A percentile compares a stretch with the other conserved stretches of the same genome.
Evolutionary conservation across 2,797 vertebrate species (phyloP).

Genomic region (Telmatherina bonti): DNA sequence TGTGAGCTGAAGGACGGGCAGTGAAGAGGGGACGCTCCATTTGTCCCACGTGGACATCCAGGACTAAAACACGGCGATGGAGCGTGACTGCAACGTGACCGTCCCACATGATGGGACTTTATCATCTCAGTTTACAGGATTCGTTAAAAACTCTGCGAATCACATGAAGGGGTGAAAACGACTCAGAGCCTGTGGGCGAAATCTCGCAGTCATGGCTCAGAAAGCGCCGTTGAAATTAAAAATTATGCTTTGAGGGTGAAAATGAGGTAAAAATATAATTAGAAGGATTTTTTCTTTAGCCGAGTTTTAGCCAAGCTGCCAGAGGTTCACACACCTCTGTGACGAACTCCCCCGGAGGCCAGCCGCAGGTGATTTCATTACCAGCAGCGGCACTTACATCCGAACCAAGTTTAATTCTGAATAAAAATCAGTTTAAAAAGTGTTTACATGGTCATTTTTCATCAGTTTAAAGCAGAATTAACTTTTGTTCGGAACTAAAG

Average conservation of each 20-base stretch:
- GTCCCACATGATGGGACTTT: slow-evolving; percentile 7
- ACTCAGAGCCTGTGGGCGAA: slow-evolving; percentile 25
- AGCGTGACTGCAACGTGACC: slow-evolving; percentile 20
- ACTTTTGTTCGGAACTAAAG: no score
- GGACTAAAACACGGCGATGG: slow-evolving; percentile 17
- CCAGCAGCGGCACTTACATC: slow-evolving; percentile 2
- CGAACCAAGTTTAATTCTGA: no score
- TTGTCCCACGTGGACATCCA: slow-evolving; percentile 3
- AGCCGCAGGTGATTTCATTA: slow-evolving; percentile 1
- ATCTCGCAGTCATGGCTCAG: slow-evolving; percentile 35
- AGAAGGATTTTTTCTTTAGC: not conserved
- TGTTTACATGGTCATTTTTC: no score
- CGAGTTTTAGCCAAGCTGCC: slow-evolving; percentile 19
- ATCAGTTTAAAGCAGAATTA: no score
- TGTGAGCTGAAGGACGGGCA: no score
- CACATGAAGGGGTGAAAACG: slow-evolving; percentile 3
- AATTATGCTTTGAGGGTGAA: not conserved
- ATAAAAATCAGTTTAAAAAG: no score
- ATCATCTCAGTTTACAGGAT: slow-evolving; percentile 6
- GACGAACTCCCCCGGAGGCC: not conserved
- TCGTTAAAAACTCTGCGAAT: not conserved
- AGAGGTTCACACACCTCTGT: not conserved
- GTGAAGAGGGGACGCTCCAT: slow-evolving; percentile 12
- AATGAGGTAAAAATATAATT: slow-evolving; percentile 12
- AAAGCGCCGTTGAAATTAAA: slow-evolving; percentile 28